A percentile compares a stretch with the other conserved stretches of the same genome.
Conservation (phyloP, 2,888 invertebrate species). For the Clostera curtula region DNA sequence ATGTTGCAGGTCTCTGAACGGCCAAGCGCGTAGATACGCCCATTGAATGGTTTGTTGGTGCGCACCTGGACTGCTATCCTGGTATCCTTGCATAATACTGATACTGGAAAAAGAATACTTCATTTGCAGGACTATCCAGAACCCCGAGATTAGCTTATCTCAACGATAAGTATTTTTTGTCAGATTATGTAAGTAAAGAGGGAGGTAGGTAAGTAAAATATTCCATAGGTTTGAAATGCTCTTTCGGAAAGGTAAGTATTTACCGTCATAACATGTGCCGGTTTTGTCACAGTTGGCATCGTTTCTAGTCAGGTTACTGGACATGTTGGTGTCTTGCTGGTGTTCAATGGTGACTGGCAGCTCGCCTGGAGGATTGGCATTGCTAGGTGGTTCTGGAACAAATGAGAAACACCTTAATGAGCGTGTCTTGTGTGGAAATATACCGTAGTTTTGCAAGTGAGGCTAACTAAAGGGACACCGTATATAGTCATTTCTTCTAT, state of each 20-base stretch:
- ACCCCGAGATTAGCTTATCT: no score
- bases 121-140: neutral
- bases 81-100: conserved; percentile 95
- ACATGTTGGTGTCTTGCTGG: conserved; percentile 81
- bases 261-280: conserved; percentile 96
- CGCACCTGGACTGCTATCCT: conserved; percentile 93
- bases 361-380: conserved; percentile 58
- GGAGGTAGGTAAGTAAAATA: no score
- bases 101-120: conserved; percentile 73
- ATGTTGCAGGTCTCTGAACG: conserved; percentile 96
- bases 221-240: no score
- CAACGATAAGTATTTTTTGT: no score
- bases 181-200: no score
- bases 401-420: conserved; percentile 23
- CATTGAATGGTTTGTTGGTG: conserved; percentile 96
- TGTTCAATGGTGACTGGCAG: conserved; percentile 86
- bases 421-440: no score
- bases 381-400: conserved; percentile 69
- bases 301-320: conserved; percentile 82
- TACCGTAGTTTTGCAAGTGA: no score
- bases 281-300: conserved; percentile 95
- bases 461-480: no score
- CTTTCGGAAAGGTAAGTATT: conserved; percentile 28
- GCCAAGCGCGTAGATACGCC: conserved; percentile 94
- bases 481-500: no score